These are phyloP conservation scores for Lordiphosa fenestrarum DNA, from an alignment of 2,888 invertebrate genomes.

Conservation along the genomic window DNA sequence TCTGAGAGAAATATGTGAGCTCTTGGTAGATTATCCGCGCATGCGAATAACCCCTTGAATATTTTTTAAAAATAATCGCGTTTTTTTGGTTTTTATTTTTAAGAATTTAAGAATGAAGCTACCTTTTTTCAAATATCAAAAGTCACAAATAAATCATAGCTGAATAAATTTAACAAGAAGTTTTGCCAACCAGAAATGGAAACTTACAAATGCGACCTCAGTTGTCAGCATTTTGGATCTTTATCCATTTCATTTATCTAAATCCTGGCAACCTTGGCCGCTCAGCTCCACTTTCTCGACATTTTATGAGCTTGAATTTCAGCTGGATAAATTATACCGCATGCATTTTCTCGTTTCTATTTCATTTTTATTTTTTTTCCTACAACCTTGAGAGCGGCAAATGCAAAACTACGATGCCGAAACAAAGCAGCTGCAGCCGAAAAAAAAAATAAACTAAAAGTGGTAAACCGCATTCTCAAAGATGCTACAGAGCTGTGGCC, in stretches of 20 bases:
- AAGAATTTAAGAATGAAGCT: too few relatives aligned
- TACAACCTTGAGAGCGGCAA: slow-evolving; percentile 42
- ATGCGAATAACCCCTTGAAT: slow-evolving; percentile 10
- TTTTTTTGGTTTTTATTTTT: too few relatives aligned
- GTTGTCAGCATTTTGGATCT: slow-evolving; percentile 14
- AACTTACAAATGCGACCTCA: slow-evolving; percentile 15
- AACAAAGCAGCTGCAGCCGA: slow-evolving; percentile 35
- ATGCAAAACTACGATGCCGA: slow-evolving; percentile 38
- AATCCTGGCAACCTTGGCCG: slow-evolving; percentile 29
- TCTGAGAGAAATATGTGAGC: slow-evolving; percentile 20
- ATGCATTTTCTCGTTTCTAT: slow-evolving; percentile 37
- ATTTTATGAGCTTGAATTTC: slow-evolving; percentile 43
- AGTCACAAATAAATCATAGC: too few relatives aligned
- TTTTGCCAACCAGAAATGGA: slow-evolving; percentile 32
- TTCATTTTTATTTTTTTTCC: neutral
- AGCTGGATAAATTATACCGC: slow-evolving; percentile 48
- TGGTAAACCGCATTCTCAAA: slow-evolving; percentile 28
- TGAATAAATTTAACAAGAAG: neutral
- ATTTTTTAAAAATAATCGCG: too few relatives aligned
- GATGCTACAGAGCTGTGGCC: slow-evolving; percentile 29
- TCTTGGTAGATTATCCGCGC: slow-evolving; percentile 63
- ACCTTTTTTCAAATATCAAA: too few relatives aligned
- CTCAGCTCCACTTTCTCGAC: slow-evolving; percentile 33
- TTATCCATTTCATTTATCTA: slow-evolving; percentile 26
- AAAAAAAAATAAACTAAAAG: slow-evolving; percentile 21